Base-by-base conservation (phyloP, 2,888 invertebrate species). In the Dryocosmus kuriphilus region DNA sequence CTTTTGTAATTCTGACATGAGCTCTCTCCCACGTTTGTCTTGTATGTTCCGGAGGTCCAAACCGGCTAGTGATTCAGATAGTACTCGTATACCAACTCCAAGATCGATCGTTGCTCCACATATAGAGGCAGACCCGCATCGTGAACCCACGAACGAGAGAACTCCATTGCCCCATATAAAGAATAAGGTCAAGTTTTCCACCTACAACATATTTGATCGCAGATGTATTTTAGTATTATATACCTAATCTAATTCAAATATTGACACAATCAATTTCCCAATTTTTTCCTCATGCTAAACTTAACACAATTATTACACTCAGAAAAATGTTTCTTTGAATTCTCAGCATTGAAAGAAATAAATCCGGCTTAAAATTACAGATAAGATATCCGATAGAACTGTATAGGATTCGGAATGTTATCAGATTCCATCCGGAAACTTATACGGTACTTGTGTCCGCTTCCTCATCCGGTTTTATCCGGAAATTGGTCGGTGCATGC, bases 171-270 rank as follows among this genome's bases (percentile, higher is more conserved):
- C 75, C 65, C 79, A 79, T 77, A 79, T 81, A 78, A 75, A 76
- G 76, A 80, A 77, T 83, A 86, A 74, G 86, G 86, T 86, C 86
- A 86, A 86, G 86, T 86, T 86, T 87, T 80, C 75, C 76, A 74
- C 71, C 71, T 71, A 30, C 71, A n/a, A 30, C 9, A n/a, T 46
- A 16, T 30, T 71, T 32, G 5, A 24, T 57, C 57, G 14, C 14
- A 57, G 16, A 24, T 57, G 14, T 57, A 3, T 24, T 24, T 57
- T 57, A 11, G 14, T 24, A 24, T 57, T 57, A 57, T 24, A 57
- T 57, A n/a, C n/a, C n/a, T n/a, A 57, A 57, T 24, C 14, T 24
- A 24, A 4, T 8, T 7, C n/a, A 51, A 51, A 51, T n/a, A 51
- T 51, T 51, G 7, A 2, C n/a, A n/a, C 8, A 19, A 46, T 6